These are phyloP conservation scores for Tipula helvola DNA, from an alignment of 2,888 invertebrate species.

Conservation along the genomic window DNA sequence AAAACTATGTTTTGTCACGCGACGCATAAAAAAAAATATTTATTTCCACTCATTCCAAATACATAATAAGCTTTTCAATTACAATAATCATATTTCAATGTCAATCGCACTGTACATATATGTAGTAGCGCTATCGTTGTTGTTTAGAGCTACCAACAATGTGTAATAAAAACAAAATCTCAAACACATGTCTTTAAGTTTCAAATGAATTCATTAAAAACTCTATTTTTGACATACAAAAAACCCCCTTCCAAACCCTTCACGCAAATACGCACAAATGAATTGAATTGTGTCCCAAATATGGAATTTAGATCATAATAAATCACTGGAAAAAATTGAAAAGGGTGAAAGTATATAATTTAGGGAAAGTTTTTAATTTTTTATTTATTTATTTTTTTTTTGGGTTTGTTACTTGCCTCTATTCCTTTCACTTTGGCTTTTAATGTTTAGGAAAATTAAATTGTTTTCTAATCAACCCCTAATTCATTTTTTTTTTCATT, in stretches of 20 bases:
- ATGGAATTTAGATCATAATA: background rate
- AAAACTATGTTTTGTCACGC: background rate
- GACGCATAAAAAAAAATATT: background rate
- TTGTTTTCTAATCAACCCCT: constrained; percentile 4
- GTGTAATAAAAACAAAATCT: background rate
- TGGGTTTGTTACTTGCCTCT: background rate
- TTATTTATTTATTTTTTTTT: background rate
- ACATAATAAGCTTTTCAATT: background rate
- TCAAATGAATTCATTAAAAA: background rate
- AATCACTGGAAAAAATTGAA: background rate
- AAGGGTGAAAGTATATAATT: background rate
- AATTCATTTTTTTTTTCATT: background rate
- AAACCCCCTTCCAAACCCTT: background rate
- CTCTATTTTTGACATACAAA: background rate
- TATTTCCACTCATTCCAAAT: background rate
- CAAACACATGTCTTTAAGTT: constrained; percentile 4
- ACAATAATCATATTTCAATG: background rate
- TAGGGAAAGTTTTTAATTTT: background rate
- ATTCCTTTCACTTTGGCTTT: background rate
- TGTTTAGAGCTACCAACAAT: background rate
- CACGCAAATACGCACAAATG: background rate
- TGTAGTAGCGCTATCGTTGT: background rate
- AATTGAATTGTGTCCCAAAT: background rate
- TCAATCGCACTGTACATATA: background rate
- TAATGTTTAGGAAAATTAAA: background rate